Base-by-base conservation (phyloP, 2,113 vertebrate species). In the Prionailurus viverrinus region DNA sequence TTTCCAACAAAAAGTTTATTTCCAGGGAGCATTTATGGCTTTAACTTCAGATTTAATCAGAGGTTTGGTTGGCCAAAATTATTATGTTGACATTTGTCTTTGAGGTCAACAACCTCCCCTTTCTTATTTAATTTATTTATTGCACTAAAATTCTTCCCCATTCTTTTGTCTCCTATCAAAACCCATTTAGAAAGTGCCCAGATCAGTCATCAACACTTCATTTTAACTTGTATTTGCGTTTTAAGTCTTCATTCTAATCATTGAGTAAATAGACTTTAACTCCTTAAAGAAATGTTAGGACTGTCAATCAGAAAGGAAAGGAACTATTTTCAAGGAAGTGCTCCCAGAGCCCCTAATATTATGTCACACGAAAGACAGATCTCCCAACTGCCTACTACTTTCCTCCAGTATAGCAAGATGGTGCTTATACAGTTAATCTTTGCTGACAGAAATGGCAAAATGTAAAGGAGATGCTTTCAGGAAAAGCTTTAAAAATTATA, bases 21-120 rank as follows among this genome's bases (percentile, higher is more conserved):
- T 92, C 86, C 10, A 55, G 19, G 66, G 39, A 83, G 95, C 45
- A 90, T 80, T 89, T 65, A 68, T 93, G 89, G 13, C 58, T 96
- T 95, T 89, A 36, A 61, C 55, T 91, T 89, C 89, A 95, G 48
- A 13, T 63, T 92, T 94, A 92, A 87, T 94, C 74, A 95, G 82
- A 94, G 39, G 29, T 81, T 74, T 3, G 15, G 1, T 66, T 93
- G 58, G 58, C 31, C 48, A 53, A 68, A 80, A 96, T 92, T 89
- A 58, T 53, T 53, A 53, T 71, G 69, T 55, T 96, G 80, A 90
- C 71, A 81, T 83, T 95, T 91, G 51, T 87, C 58, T 96, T 76
- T 45, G 74, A 81, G 14, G 21, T 69, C 61, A 94, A 68, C n/a
- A 82, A 36, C 29, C 45, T 94, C 58, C 74, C 4, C 91, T 73